phyloP scores from a whole-genome alignment of 1,140 invertebrate genomes.

The Diploscapter pachys region DNA sequence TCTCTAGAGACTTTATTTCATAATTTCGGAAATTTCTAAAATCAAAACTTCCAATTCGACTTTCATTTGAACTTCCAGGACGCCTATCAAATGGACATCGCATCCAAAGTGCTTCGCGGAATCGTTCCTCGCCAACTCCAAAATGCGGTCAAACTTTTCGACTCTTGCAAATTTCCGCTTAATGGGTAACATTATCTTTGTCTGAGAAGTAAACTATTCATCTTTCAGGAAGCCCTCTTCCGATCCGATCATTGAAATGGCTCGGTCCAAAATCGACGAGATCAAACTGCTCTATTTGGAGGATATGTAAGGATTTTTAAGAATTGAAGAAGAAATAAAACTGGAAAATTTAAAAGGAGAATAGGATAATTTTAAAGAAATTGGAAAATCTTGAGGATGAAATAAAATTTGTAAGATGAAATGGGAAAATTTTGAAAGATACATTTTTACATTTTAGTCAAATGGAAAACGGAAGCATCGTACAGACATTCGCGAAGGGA shows the following conservation, averaged over 20 bases:
- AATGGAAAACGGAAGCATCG: constrained; percentile 11
- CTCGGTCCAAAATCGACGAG: constrained; percentile 28
- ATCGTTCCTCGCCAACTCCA: constrained; percentile 37
- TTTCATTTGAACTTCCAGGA: constrained; percentile 30
- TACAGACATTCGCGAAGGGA: constrained; percentile 27
- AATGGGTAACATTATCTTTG: background rate
- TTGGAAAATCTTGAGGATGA: too few species aligned
- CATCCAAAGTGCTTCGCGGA: constrained; percentile 33
- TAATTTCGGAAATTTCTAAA: background rate
- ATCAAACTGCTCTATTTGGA: constrained; percentile 44
- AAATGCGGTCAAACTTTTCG: constrained; percentile 41
- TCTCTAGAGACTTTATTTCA: background rate
- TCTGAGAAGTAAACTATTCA: background rate
- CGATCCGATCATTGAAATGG: constrained; percentile 28
- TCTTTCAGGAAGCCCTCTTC: constrained; percentile 2
- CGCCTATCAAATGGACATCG: constrained; percentile 41
- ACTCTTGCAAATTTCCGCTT: constrained; percentile 19
- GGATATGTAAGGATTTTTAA: constrained; percentile 35
- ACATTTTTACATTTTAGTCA: constrained; percentile 5
- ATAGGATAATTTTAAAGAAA: too few species aligned
- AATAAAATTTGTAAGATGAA: too few species aligned
- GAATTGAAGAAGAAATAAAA: background rate
- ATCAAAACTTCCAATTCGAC: background rate
- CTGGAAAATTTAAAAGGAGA: too few species aligned
- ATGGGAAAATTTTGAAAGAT: background rate